Percentiles rank a stretch among this genome's conserved stretches.
Evolutionary conservation across 2,113 vertebrate genomes (phyloP).

Genomic region (Martes martes): DNA sequence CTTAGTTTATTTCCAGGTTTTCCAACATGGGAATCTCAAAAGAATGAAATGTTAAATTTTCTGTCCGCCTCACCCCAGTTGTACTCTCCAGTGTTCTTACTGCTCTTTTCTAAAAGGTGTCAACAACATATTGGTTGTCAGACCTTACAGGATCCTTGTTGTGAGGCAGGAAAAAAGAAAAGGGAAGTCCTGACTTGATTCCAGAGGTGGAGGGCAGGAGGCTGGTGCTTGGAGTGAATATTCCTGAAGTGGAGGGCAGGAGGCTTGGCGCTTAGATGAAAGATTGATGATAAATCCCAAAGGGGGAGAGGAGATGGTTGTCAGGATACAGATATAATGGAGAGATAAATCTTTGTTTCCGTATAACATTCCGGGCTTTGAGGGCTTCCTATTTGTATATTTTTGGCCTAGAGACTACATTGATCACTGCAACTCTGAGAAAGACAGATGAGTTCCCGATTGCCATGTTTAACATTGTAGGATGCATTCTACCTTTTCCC

Average conservation of each 20-base stretch:
- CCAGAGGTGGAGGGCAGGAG: too few species aligned
- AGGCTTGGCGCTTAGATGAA: background rate
- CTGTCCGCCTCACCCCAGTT: too few species aligned
- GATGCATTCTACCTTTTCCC: background rate
- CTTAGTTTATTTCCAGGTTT: background rate
- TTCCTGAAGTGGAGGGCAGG: too few species aligned
- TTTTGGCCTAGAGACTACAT: background rate
- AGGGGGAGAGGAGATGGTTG: background rate
- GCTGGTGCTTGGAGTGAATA: too few species aligned
- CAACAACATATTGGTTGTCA: background rate
- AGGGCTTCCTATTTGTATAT: background rate
- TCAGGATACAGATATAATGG: background rate
- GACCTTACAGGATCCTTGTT: background rate
- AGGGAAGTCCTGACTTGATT: background rate
- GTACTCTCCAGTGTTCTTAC: background rate
- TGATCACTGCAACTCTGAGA: background rate
- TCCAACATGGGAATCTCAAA: background rate
- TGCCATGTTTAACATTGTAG: background rate
- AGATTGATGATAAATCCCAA: background rate
- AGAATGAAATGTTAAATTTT: background rate
- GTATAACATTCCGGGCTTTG: background rate
- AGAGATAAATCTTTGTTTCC: background rate
- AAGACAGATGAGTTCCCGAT: background rate
- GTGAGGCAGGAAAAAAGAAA: background rate
- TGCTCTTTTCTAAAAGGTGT: background rate